Percentiles rank a stretch among this genome's conserved stretches.
Evolutionary conservation across 1,140 invertebrate species (phyloP).

Genomic region (Cepaea nemoralis): DNA sequence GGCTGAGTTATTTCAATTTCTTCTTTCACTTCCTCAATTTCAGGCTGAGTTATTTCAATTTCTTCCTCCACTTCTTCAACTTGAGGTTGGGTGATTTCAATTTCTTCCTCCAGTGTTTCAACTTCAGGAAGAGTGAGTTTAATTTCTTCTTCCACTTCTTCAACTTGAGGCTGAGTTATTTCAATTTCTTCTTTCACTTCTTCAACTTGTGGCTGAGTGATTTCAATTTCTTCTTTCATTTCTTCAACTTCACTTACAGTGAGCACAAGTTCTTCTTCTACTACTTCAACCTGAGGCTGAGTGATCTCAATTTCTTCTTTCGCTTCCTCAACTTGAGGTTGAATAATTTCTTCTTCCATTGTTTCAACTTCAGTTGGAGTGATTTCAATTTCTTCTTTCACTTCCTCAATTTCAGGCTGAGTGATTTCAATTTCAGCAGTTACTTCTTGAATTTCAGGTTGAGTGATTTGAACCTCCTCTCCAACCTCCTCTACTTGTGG

Average conservation of each 20-base stretch:
- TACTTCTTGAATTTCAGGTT: slow-evolving; percentile 35
- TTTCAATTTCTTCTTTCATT: slow-evolving; percentile 16
- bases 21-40: slow-evolving; percentile 30
- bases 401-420: slow-evolving; percentile 22
- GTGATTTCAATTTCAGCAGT: slow-evolving; percentile 18
- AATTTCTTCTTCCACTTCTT: slow-evolving; percentile 30
- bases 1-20: slow-evolving; percentile 10
- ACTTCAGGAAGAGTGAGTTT: slow-evolving; percentile 36
- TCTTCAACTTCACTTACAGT: slow-evolving; percentile 34
- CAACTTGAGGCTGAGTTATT: slow-evolving; percentile 17
- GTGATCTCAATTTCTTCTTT: neutral
- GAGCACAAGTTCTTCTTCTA: slow-evolving; percentile 15
- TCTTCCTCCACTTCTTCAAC: slow-evolving; percentile 27
- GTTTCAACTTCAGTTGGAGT: neutral
- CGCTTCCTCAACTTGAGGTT: neutral
- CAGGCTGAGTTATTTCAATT: slow-evolving; percentile 33
- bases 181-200: slow-evolving; percentile 41
- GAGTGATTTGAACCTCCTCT: slow-evolving; percentile 6
- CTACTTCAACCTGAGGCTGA: neutral
- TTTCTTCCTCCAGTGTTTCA: slow-evolving; percentile 35
- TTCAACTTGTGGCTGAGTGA: slow-evolving; percentile 32
- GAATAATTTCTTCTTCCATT: neutral
- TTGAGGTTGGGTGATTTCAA: slow-evolving; percentile 17
- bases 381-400: slow-evolving; percentile 26
- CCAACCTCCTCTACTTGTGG: slow-evolving; percentile 33